Evolutionary conservation across 2,797 vertebrate species (phyloP), one percentile per base, ranked within the genome.

Genomic region (Onychomys leucogaster): DNA sequence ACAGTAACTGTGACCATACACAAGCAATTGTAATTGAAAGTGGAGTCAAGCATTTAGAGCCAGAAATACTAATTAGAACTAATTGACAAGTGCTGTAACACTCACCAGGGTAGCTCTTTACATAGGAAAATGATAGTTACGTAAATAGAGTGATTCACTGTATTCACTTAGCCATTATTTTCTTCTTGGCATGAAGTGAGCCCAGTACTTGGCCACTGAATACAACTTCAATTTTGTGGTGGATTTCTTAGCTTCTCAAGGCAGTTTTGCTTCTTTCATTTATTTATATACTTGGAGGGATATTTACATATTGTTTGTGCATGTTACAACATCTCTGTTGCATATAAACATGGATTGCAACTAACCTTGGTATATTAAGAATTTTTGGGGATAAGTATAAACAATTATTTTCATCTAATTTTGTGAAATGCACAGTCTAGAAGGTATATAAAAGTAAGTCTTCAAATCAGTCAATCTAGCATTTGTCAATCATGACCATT

Each of bases 31-130:
- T 96, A 95, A 96, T 57, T 94, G 95, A 90, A 97, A 96, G 78
- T 95, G 90, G 95, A 98, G 63, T 97, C 94, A 95, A 96, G 78
- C 89, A 96, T 92, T 94, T 94, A 97, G 82, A 97, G 65, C 52
- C 85, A 96, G 95, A 96, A 96, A 97, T 84, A 87, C 96, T 98
- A 97, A 97, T 97, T 97, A 97, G 90, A 97, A 96, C 89, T 97
- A 97, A 97, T 97, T 97, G 97, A 96, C 97, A 98, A 97, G 97
- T 96, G 78, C 93, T 96, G 94, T 76, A 94, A 90, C 95, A 91
- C 95, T 97, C 97, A 98, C 96, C 92, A 95, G 96, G 96, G 89
- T 97, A 97, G 88, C 88, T 97, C 94, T 97, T 98, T 98, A 91
- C 93, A 91, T 92, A 95, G 75, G 93, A 97, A 97, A 98, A 97